Conservation (phyloP, 1,140 invertebrate species). For the Pectinophora gossypiella region DNA sequence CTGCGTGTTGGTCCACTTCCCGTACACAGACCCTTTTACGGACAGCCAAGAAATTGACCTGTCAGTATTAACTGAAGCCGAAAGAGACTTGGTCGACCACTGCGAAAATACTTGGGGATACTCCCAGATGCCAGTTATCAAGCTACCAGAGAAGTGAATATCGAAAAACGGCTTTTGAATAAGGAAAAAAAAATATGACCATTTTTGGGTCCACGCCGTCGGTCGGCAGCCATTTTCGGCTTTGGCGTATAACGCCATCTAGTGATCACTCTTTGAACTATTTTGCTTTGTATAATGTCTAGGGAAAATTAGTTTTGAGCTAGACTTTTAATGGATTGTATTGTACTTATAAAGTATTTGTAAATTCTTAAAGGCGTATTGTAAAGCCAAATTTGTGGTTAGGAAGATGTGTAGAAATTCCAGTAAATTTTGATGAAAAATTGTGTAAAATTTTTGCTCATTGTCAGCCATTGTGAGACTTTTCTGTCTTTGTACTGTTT, state of each 20-base stretch:
- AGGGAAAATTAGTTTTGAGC: slow-evolving; percentile 2
- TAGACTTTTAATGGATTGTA: not conserved
- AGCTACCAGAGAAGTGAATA: slow-evolving; percentile 76
- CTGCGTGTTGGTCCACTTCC: slow-evolving; percentile 74
- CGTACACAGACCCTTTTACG: slow-evolving; percentile 64
- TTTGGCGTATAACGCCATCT: slow-evolving; percentile 55
- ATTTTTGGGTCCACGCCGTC: slow-evolving; percentile 18
- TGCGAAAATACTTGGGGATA: slow-evolving; percentile 76
- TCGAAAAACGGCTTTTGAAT: slow-evolving; percentile 6
- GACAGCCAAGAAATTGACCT: slow-evolving; percentile 67
- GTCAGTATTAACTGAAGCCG: slow-evolving; percentile 57
- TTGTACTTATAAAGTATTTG: not conserved
- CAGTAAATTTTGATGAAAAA: not conserved
- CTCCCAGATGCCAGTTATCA: slow-evolving; percentile 72
- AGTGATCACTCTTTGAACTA: slow-evolving; percentile 32
- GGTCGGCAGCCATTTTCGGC: slow-evolving; percentile 21
- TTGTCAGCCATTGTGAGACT: not conserved
- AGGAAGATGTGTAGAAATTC: too few species aligned
- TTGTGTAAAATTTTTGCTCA: not conserved
- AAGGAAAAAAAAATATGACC: slow-evolving; percentile 26
- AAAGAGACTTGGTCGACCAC: slow-evolving; percentile 74
- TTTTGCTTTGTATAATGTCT: slow-evolving; percentile 3
- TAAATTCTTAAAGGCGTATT: not conserved
- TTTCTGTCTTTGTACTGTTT: not conserved
- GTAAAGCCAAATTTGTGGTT: not conserved